These are phyloP conservation scores for Gyrodactylus salaris DNA, from an alignment of 1,140 invertebrate species.

Conservation along the genomic window DNA sequence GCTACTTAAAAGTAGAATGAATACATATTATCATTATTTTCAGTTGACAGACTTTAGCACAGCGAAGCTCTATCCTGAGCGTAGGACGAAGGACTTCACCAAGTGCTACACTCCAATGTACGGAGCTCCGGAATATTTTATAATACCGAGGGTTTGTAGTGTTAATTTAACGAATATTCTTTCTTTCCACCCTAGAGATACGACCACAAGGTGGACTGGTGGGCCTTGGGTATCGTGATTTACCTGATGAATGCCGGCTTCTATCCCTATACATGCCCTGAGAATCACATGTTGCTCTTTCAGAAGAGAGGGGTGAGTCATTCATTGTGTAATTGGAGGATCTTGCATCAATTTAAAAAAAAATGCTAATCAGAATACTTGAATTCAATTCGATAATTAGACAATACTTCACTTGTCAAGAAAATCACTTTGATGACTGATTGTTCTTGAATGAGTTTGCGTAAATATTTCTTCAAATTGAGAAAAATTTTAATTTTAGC, in stretches of 20 bases:
- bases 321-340: too few species aligned
- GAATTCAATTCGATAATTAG: too few species aligned
- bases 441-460: too few species aligned
- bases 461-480: too few species aligned
- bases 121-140: not conserved
- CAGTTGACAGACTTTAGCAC: not conserved
- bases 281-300: not conserved
- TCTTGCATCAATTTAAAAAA: too few species aligned
- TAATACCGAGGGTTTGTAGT: too few species aligned
- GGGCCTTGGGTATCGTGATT: conserved; percentile 24
- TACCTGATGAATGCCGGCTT: conserved; percentile 23
- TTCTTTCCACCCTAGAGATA: too few species aligned
- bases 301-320: not conserved
- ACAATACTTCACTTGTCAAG: too few species aligned
- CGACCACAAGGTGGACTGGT: conserved; percentile 7
- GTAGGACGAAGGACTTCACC: not conserved
- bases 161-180: too few species aligned
- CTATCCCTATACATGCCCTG: conserved; percentile 31
- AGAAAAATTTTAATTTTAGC: too few species aligned
- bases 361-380: too few species aligned
- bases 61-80: not conserved
- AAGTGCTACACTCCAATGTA: not conserved
- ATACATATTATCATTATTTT: not conserved
- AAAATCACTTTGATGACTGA: too few species aligned
- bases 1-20: conserved; percentile 82